Evolutionary conservation across 2,113 vertebrate species (phyloP).

Genomic region (Glaucidium brasilianum): DNA sequence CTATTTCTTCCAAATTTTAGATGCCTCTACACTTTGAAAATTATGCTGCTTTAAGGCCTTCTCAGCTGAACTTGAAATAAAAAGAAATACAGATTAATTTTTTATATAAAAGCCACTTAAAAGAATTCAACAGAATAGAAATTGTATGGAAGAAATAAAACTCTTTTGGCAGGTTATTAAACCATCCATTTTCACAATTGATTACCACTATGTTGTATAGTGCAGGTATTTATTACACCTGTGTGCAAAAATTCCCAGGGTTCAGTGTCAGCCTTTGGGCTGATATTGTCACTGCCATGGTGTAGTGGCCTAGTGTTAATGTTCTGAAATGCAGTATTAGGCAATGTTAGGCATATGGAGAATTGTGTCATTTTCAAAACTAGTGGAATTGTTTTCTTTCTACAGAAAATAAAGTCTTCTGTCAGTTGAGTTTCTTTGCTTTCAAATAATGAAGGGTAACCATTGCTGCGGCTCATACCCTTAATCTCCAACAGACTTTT

Average conservation of each 20-base stretch:
- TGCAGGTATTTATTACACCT: neutral
- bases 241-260: neutral
- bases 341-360: neutral
- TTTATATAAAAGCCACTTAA: neutral
- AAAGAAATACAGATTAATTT: neutral
- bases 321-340: neutral
- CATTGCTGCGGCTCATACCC: neutral
- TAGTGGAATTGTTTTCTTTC: neutral
- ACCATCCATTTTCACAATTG: neutral
- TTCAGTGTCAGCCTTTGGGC: neutral
- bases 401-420: neutral
- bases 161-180: neutral
- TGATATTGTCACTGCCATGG: neutral
- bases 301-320: neutral
- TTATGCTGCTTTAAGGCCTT: neutral
- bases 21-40: neutral
- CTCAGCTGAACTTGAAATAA: neutral
- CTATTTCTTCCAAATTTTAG: neutral
- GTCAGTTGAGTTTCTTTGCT: neutral
- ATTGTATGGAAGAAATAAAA: neutral
- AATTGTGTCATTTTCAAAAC: neutral
- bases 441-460: neutral
- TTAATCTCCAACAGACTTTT: neutral
- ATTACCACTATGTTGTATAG: neutral
- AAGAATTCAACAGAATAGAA: neutral